phyloP scores from a whole-genome alignment of 2,888 invertebrate species.

The Synergus umbraculus region DNA sequence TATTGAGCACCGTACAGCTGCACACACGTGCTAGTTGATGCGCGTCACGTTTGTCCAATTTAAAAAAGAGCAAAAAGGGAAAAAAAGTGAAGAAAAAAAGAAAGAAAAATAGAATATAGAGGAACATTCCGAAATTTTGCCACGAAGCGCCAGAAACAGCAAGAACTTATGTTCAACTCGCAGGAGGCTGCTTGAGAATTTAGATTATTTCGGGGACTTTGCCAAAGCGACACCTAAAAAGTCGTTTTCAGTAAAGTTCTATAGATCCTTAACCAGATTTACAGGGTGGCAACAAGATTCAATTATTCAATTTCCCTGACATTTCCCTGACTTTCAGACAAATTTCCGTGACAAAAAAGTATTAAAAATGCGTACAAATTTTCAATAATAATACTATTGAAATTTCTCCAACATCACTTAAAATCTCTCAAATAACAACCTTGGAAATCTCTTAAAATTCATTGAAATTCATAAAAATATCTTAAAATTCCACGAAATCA shows the following conservation, averaged over 20 bases:
- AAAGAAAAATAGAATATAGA: slow-evolving; percentile 21
- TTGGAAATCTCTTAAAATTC: too few relatives aligned
- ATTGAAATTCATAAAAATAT: too few relatives aligned
- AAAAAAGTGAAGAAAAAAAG: not conserved
- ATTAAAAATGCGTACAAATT: too few relatives aligned
- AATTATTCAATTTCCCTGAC: too few relatives aligned
- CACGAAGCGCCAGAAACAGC: slow-evolving; percentile 28
- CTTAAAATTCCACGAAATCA: too few relatives aligned
- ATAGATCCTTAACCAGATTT: not conserved
- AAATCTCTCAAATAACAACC: too few relatives aligned
- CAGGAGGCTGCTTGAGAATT: slow-evolving; percentile 16
- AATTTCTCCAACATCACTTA: too few relatives aligned
- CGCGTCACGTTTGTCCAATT: slow-evolving; percentile 47
- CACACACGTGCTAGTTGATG: slow-evolving; percentile 45
- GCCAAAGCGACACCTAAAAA: not conserved
- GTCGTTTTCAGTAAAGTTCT: not conserved
- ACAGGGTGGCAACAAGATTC: too few relatives aligned
- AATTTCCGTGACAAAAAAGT: too few relatives aligned
- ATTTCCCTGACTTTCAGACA: too few relatives aligned
- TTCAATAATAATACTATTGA: too few relatives aligned
- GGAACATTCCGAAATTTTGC: slow-evolving; percentile 30
- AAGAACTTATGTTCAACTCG: slow-evolving; percentile 42
- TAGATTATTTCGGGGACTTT: not conserved
- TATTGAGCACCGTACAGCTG: slow-evolving; percentile 48
- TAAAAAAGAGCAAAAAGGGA: slow-evolving; percentile 8